phyloP scores from a whole-genome alignment of 2,113 vertebrate species.

The Triplophysa siluroides region DNA sequence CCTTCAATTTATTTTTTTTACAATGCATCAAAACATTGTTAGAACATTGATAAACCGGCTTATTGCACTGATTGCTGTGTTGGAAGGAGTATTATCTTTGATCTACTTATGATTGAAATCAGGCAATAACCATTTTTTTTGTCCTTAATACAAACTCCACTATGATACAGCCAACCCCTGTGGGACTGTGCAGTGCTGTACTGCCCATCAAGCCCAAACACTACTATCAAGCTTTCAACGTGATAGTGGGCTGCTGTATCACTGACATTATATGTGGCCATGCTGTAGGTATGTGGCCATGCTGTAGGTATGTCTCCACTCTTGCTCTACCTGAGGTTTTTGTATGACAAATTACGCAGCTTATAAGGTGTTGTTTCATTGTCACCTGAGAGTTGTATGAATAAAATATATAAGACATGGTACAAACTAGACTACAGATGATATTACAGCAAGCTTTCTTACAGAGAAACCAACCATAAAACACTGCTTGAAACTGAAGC shows the following conservation, averaged over 20 bases:
- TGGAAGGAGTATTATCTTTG: not conserved
- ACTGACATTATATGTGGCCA: constrained; percentile 11
- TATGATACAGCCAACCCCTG: not conserved
- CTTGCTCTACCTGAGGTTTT: not conserved
- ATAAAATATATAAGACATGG: constrained; percentile 15
- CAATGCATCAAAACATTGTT: too few relatives aligned
- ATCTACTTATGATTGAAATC: not conserved
- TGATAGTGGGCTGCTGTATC: constrained; percentile 16
- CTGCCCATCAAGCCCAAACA: constrained; percentile 5
- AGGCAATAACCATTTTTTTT: not conserved
- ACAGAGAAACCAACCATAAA: not conserved
- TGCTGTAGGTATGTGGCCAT: constrained; percentile 10
- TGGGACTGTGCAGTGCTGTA: not conserved
- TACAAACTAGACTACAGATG: constrained; percentile 25
- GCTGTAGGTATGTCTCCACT: not conserved
- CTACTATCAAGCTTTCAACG: constrained; percentile 28
- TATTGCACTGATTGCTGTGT: not conserved
- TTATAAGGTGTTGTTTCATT: not conserved
- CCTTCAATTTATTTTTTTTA: too few relatives aligned
- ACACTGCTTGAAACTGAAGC: not conserved
- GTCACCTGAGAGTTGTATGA: constrained; percentile 23
- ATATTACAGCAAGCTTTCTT: not conserved
- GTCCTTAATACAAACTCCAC: not conserved
- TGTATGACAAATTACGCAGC: not conserved
- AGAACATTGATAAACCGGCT: too few relatives aligned